phyloP scores from a whole-genome alignment of 2,888 invertebrate species.

The Mayetiola destructor region DNA sequence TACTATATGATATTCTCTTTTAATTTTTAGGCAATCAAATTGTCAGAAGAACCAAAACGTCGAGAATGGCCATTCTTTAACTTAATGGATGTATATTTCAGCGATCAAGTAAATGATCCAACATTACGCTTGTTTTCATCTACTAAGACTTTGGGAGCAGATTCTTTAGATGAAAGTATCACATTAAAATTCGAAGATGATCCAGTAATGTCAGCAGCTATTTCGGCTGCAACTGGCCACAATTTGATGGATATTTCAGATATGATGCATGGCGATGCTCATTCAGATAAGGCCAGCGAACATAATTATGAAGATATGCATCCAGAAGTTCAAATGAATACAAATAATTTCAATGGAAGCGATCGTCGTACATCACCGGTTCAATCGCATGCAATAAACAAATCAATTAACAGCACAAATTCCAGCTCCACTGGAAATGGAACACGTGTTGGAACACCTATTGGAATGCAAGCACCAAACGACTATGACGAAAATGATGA shows the following conservation, averaged over 20 bases:
- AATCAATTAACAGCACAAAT: slow-evolving; percentile 19
- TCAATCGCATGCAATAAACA: slow-evolving; percentile 15
- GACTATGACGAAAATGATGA: slow-evolving; percentile 15
- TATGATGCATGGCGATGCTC: slow-evolving; percentile 22
- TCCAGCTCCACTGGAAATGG: slow-evolving; percentile 24
- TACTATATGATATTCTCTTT: background rate
- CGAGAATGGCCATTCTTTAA: slow-evolving; percentile 37
- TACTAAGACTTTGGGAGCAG: slow-evolving; percentile 33
- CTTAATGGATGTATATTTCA: slow-evolving; percentile 36
- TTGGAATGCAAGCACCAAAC: background rate
- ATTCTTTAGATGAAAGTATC: slow-evolving; percentile 35
- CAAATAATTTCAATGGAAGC: slow-evolving; percentile 14
- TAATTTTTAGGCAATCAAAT: slow-evolving; percentile 30
- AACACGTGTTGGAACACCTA: slow-evolving; percentile 11
- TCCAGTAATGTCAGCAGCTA: slow-evolving; percentile 35
- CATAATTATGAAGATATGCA: slow-evolving; percentile 14
- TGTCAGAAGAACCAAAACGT: slow-evolving; percentile 36
- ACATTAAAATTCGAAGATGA: slow-evolving; percentile 30
- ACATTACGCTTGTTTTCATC: slow-evolving; percentile 35
- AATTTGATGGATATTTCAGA: slow-evolving; percentile 35
- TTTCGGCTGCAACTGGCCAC: slow-evolving; percentile 33
- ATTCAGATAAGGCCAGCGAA: slow-evolving; percentile 16
- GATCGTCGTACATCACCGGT: slow-evolving; percentile 8
- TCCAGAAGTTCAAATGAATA: slow-evolving; percentile 14
- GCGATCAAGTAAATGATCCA: slow-evolving; percentile 37